Evolutionary conservation across 2,888 invertebrate species (phyloP).

Genomic region (Hartigia nigra): DNA sequence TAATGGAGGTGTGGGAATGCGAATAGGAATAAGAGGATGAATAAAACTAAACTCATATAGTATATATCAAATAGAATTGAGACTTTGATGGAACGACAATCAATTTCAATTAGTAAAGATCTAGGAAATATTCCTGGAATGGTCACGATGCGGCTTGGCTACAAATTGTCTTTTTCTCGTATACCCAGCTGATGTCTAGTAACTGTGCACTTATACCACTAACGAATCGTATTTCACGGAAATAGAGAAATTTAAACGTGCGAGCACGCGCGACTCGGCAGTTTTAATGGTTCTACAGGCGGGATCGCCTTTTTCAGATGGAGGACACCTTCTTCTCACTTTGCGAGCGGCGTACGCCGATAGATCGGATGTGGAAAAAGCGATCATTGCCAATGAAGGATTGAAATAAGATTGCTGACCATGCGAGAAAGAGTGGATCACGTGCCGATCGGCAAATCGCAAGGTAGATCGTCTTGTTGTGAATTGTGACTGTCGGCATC

Average conservation of each 20-base stretch:
- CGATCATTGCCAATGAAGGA: constrained; percentile 6
- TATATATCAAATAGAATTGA: not conserved
- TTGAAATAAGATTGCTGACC: constrained; percentile 9
- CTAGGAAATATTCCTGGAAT: constrained; percentile 5
- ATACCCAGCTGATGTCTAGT: not conserved
- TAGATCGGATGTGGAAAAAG: constrained; percentile 7
- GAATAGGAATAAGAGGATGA: not conserved
- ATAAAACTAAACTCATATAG: not conserved
- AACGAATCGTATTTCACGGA: constrained; percentile 1
- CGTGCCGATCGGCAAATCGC: constrained; percentile 8
- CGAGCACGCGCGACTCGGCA: constrained; percentile 4
- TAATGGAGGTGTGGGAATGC: not conserved
- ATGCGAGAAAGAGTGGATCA: not conserved
- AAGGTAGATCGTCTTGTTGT: not conserved
- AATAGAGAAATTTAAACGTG: constrained; percentile 10
- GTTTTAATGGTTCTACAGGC: constrained; percentile 3
- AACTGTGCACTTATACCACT: not conserved
- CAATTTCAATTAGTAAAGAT: constrained; percentile 22
- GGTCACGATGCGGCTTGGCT: not conserved
- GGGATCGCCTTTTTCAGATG: constrained; percentile 8
- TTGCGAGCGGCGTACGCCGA: not conserved
- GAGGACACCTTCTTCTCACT: constrained; percentile 7
- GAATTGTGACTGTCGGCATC: not conserved
- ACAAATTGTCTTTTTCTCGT: constrained; percentile 1
- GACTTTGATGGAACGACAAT: constrained; percentile 11